Evolutionary conservation across 2,888 invertebrate species (phyloP), one percentile per base, ranked within the genome.

Genomic region (Phengaris arion): DNA sequence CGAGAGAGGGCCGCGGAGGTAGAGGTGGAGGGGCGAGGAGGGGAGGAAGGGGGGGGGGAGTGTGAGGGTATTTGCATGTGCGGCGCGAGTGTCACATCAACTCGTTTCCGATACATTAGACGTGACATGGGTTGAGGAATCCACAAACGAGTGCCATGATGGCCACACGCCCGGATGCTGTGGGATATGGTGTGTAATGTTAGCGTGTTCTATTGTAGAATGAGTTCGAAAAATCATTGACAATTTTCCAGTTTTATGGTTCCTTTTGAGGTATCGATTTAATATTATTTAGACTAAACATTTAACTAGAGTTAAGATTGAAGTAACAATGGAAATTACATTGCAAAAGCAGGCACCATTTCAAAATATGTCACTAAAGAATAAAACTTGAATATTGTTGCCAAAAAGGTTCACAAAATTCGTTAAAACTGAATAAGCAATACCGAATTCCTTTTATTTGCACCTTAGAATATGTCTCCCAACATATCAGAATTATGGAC

Each of bases 81-180:
- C 48, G 48, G 74, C 35, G 68, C 45, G 57, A 75, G 70, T 78
- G 77, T 76, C 78, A 78, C 77, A 77, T 77, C 57, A 75, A 59
- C 74, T 77, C 57, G 75, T 74, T 75, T 73, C 64, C 72, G 74
- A 77, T 74, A 76, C 75, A 77, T 77, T 76, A 59, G 48, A 78
- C 76, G 75, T 74, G 78, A 77, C 74, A 68, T 54, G 77, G 74
- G 57, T 75, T 68, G 52, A 59, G 57, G 77, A 75, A 68, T 76
- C 57, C 74, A 52, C 69, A 69, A 68, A 64, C 46, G 46, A 59
- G 45, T 10, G 10, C 46, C 35, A 74, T 35, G 46, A 54, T 74
- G 13, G 68, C 68, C 74, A 68, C 7, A 52, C 35, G 7, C 12
- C 12, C 13, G 13, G 35, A 15, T 54, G 5, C 7, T 35, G 35